These are phyloP conservation scores for Hippocampus kuda DNA, from an alignment of 2,797 vertebrate species.

Conservation along the genomic window DNA sequence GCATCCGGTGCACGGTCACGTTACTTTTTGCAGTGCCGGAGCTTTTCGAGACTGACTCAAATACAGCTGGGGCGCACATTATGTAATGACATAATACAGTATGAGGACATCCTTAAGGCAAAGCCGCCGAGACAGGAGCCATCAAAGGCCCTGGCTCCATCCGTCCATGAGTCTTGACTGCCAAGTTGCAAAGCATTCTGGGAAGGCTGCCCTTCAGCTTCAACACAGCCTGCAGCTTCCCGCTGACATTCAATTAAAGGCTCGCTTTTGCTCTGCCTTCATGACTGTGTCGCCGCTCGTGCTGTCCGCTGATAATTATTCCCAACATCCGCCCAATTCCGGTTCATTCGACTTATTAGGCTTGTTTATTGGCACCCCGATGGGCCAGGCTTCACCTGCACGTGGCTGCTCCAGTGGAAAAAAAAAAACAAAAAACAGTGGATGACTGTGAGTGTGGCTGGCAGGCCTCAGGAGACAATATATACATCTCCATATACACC, in stretches of 20 bases:
- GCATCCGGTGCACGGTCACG: neutral
- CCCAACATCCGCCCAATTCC: slow-evolving; percentile 34
- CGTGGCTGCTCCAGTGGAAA: neutral
- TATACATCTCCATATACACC: slow-evolving; percentile 4
- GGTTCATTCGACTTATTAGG: slow-evolving; percentile 34
- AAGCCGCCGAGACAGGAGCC: slow-evolving; percentile 30
- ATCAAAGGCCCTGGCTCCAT: slow-evolving; percentile 1
- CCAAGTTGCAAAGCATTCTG: slow-evolving; percentile 33
- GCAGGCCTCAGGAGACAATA: slow-evolving; percentile 25
- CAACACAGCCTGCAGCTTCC: slow-evolving; percentile 37
- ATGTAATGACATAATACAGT: slow-evolving; percentile 37
- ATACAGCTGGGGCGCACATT: slow-evolving; percentile 44
- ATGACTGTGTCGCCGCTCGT: slow-evolving; percentile 23
- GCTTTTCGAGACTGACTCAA: slow-evolving; percentile 33
- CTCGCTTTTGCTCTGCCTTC: slow-evolving; percentile 40
- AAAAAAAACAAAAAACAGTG: neutral
- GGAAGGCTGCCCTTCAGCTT: slow-evolving; percentile 49
- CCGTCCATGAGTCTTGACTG: slow-evolving; percentile 12
- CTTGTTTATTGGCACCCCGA: neutral
- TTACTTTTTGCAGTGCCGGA: slow-evolving; percentile 6
- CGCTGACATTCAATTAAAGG: slow-evolving; percentile 57
- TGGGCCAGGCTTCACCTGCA: neutral
- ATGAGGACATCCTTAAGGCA: slow-evolving; percentile 52
- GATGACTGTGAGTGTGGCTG: slow-evolving; percentile 16
- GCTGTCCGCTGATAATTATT: slow-evolving; percentile 51